Base-by-base conservation (phyloP, 2,888 invertebrate genomes). In the Steinernema scapterisci region DNA sequence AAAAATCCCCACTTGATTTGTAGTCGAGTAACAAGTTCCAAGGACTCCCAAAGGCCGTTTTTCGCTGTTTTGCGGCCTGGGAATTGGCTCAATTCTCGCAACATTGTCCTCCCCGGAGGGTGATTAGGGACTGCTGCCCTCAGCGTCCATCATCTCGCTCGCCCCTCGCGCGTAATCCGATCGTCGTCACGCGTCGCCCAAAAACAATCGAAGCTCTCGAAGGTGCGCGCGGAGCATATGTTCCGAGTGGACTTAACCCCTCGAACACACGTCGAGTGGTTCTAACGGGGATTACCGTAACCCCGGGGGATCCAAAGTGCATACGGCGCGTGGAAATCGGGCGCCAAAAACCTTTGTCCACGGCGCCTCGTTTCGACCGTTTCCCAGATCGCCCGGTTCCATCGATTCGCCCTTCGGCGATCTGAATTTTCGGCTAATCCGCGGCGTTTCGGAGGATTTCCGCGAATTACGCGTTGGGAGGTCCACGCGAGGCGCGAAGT, bases 191-290 rank as follows among this genome's bases (percentile, higher is more conserved):
- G 63, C 63, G 63, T 63, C 63, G 63, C 63, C 16, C 63, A 25
- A 27, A 54, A 31, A 63, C 63, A 63, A 63, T 63, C 63, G 63
- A 63, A 3, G 31, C 63, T 63, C 31, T 63, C 63, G 63, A 63
- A 31, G 63, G 63, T 63, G 63, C 63, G 63, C 63, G 27, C 48
- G 13, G 48, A 19, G 27, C 63, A 63, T 63, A 27, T 31, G 63
- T 63, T 63, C 63, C 27, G 25, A 16, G 52, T 25, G n/a, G 63
- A 31, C 16, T 63, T 25, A 63, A 21, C 31, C 63, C 31, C 54
- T 54, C 25, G 54, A 54, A 9, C 5, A 54, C 23, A 13, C 25
- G 19, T 54, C 54, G 23, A 19, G 54, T 54, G 54, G 54, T 3
- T 6, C 54, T 19, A n/a, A 19, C 48, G 48, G 48, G 48, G 25